Evolutionary conservation across 1,140 invertebrate genomes (phyloP).

Genomic region (Agrilus planipennis): DNA sequence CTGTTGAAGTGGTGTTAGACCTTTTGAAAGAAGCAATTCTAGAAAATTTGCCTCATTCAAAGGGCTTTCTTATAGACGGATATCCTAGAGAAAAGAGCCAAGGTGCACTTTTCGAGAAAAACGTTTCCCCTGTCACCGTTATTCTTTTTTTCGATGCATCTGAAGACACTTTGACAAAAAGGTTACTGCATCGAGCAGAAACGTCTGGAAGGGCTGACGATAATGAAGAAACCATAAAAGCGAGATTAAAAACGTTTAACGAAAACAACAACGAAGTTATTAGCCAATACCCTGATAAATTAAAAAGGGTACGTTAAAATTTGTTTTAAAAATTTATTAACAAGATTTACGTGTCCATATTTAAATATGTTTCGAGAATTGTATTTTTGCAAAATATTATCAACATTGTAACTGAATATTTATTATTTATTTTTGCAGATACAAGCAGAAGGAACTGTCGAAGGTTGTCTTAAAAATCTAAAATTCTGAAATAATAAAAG

Average conservation of each 20-base stretch:
- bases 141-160: slow-evolving; percentile 76
- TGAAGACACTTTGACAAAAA: slow-evolving; percentile 71
- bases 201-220: slow-evolving; percentile 92
- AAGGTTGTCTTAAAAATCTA: too few relatives aligned
- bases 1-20: slow-evolving; percentile 77
- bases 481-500: too few relatives aligned
- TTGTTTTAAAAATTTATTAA: too few relatives aligned
- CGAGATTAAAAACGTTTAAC: slow-evolving; percentile 86
- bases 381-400: too few relatives aligned
- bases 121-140: slow-evolving; percentile 65
- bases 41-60: slow-evolving; percentile 51
- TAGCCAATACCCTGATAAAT: slow-evolving; percentile 68
- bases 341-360: too few relatives aligned
- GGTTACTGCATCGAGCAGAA: slow-evolving; percentile 75
- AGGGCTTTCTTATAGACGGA: slow-evolving; percentile 92
- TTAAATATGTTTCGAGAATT: too few relatives aligned
- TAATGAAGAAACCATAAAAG: slow-evolving; percentile 93
- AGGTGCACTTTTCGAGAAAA: slow-evolving; percentile 75
- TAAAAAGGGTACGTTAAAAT: slow-evolving; percentile 58
- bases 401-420: too few relatives aligned
- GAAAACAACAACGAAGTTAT: slow-evolving; percentile 83
- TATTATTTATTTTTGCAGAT: too few relatives aligned
- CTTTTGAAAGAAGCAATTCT: slow-evolving; percentile 79
- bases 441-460: too few relatives aligned
- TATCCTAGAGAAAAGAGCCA: slow-evolving; percentile 88